These are phyloP conservation scores for Ophion obscuratus DNA, from an alignment of 2,888 invertebrate genomes.

Conservation along the genomic window DNA sequence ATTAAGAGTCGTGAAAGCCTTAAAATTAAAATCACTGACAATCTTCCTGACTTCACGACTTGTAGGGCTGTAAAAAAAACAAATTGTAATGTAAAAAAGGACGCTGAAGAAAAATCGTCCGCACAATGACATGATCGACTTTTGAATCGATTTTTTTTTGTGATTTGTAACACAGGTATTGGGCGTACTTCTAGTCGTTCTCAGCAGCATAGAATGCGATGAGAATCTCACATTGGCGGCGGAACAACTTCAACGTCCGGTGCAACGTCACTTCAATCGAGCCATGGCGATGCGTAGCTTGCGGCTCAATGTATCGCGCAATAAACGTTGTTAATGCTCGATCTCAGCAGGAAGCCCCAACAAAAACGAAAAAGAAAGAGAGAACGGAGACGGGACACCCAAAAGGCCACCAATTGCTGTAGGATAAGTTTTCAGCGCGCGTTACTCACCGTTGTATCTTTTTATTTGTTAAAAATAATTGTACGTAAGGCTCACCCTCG, in stretches of 20 bases:
- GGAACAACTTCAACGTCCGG: slow-evolving; percentile 82
- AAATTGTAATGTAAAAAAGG: too few species aligned
- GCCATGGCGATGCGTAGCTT: slow-evolving; percentile 95
- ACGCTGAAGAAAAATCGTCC: too few species aligned
- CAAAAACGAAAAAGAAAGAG: background rate
- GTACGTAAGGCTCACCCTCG: slow-evolving; percentile 58
- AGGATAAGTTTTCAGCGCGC: slow-evolving; percentile 66
- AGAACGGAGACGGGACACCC: background rate
- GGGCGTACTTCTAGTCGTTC: slow-evolving; percentile 92
- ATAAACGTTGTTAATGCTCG: slow-evolving; percentile 81
- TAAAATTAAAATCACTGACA: background rate
- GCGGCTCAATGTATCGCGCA: slow-evolving; percentile 83
- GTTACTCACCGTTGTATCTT: slow-evolving; percentile 74
- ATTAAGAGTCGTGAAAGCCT: background rate
- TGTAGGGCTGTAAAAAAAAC: too few species aligned
- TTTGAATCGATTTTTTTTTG: background rate
- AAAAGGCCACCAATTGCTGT: slow-evolving; percentile 64
- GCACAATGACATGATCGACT: too few species aligned
- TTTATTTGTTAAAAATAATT: slow-evolving; percentile 74
- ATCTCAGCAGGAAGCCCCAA: slow-evolving; percentile 17
- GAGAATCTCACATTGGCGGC: slow-evolving; percentile 78
- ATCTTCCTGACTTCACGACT: background rate
- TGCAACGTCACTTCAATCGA: slow-evolving; percentile 93
- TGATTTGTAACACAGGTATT: slow-evolving; percentile 87
- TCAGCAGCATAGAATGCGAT: slow-evolving; percentile 87